These are phyloP conservation scores for Dryobota labecula DNA, from an alignment of 2,888 invertebrate species.

Conservation along the genomic window DNA sequence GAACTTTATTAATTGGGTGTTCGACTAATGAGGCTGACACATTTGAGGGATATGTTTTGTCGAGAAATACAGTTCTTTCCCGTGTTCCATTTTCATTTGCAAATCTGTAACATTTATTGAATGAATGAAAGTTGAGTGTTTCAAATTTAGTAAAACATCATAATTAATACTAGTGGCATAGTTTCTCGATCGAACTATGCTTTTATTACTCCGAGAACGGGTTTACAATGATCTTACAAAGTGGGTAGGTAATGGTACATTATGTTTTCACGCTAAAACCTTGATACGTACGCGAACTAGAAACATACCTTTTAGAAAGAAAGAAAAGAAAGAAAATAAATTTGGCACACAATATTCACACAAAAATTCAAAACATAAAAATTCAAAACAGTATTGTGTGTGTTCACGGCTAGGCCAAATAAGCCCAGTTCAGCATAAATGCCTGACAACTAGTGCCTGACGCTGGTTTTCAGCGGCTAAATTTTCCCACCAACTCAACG, in stretches of 20 bases:
- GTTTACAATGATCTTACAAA: too few relatives aligned
- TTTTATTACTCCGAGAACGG: background rate
- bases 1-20: constrained; percentile 15
- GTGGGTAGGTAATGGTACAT: background rate
- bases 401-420: too few relatives aligned
- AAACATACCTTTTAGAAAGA: background rate
- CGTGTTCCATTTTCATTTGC: background rate
- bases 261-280: background rate
- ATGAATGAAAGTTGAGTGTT: background rate
- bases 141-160: background rate
- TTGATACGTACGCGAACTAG: background rate
- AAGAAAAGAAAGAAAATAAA: too few relatives aligned
- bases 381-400: too few relatives aligned
- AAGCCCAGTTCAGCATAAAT: too few relatives aligned
- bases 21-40: background rate
- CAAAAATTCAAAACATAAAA: too few relatives aligned
- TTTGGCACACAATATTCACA: too few relatives aligned
- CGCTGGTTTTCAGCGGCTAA: too few relatives aligned
- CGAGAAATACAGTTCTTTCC: background rate
- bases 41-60: background rate
- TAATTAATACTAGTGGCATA: too few relatives aligned
- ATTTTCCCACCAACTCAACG: background rate
- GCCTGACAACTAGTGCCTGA: too few relatives aligned
- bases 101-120: background rate
- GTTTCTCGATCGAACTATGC: background rate